Evolutionary conservation across 2,113 vertebrate genomes (phyloP).

Genomic region (Hippopotamus amphibius): DNA sequence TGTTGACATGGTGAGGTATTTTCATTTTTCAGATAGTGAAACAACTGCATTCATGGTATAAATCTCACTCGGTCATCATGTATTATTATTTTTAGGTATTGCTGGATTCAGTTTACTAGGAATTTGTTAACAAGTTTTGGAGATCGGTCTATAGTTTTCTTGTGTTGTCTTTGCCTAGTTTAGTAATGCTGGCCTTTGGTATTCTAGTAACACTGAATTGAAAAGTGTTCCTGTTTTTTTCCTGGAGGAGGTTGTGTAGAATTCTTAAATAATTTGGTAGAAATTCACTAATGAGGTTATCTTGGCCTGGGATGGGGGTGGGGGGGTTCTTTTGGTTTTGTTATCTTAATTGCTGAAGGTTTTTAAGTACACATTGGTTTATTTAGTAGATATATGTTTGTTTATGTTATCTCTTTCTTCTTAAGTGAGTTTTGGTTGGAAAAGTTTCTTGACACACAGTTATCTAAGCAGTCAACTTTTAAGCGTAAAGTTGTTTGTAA

Average conservation of each 20-base stretch:
- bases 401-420: background rate
- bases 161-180: background rate
- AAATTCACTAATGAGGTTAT: background rate
- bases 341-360: background rate
- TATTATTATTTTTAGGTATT: background rate
- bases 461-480: background rate
- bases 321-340: background rate
- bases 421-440: background rate
- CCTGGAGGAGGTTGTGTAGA: background rate
- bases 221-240: background rate
- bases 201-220: background rate
- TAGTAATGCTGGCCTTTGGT: background rate
- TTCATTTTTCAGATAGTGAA: background rate
- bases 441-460: background rate
- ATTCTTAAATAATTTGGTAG: background rate
- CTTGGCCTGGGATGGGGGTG: background rate
- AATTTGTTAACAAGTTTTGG: background rate
- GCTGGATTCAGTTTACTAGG: background rate
- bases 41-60: background rate
- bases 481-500: background rate
- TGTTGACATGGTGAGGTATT: background rate
- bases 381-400: background rate
- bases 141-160: background rate
- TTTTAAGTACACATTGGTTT: background rate
- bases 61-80: background rate